Evolutionary conservation across 2,797 vertebrate genomes (phyloP), one percentile per base, ranked within the genome.

Genomic region (Sebastes miniatus): DNA sequence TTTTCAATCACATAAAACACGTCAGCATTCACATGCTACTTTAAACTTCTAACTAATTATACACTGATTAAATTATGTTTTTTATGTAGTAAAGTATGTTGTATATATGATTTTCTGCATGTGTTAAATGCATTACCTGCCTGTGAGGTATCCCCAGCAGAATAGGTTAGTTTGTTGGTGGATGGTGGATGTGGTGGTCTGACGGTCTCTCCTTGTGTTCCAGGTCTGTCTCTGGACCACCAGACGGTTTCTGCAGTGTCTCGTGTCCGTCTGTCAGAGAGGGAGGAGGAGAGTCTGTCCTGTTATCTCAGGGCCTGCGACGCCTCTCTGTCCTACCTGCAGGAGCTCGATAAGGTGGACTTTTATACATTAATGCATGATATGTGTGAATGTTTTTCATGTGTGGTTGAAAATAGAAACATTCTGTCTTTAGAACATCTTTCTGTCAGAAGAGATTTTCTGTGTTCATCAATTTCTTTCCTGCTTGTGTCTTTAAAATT

Each of bases 141-240:
- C 32, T 1, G 9, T 10, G 10, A 29, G 39, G 7, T 43, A n/a
- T 70, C 6, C 22, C 20, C 32, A n/a, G 56, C 14, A 36, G 34
- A 20, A 12, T 8, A 57, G 14, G 14, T 25, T 18, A 9, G 22
- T n/a, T 13, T 29, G 22, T 36, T 25, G 24, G 27, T 22, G 18
- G 27, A 22, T 20, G 8, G 24, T 22, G 43, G 6, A n/a, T 34
- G 22, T 64, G n/a, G 1, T 29, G 47, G 52, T 59, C 3, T 16
- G 4, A 12, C 3, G 14, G 14, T 47, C 43, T 47, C 43, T 47
- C 43, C 43, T 20, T 69, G 54, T 63, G 3, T 76, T 73, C 12
- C 93, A 99, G 98, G 98, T 88, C 94, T 99, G 81, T 98, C 98
- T 52, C 93, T 99, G 93, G 97, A 99, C 80, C 97, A 96, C 70